Evolutionary conservation across 1,140 invertebrate genomes (phyloP), one percentile per base, ranked within the genome.

Genomic region (Drosophila sulfurigaster): DNA sequence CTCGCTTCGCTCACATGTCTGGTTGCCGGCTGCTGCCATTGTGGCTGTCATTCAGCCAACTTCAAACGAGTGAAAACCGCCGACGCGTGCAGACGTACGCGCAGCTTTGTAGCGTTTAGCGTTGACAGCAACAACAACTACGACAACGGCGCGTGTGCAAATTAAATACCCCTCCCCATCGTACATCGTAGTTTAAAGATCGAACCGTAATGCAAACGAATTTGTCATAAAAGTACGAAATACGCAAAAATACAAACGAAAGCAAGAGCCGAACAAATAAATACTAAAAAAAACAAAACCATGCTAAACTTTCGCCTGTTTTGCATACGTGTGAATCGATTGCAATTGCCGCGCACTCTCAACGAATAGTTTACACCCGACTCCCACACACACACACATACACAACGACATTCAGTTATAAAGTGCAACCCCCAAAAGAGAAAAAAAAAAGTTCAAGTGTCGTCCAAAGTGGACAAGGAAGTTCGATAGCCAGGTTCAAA

Each of bases 71-170:
- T 80, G 63, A 74, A 63, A 88, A 80, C 77, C 83, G 64, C 74
- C 62, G 83, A 68, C 79, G 83, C 83, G 83, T 88, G 82, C 83
- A 82, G 83, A 87, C 83, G 83, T 88, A 48, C 54, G 82, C 63
- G 81, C 70, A 68, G 75, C 70, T 65, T 52, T 62, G 20, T 69
- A 64, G 43, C 63, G 79, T 67, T 69, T 69, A 64, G 43, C 63
- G 79, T 67, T 69, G 46, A 63, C 59, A 65, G 46, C 15, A 43
- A 68, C 20, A 43, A 62, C 49, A 30, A 57, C 30, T 20, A 38
- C 48, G 13, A 57, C 51, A 7, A 52, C 66, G 73, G 20, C 81
- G 76, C 60, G 72, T 74, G 82, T 60, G 72, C 63, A 58, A 73
- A 75, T 48, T 38, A 77, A 48, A 52, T 49, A 58, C 30, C 38